Evolutionary conservation across 2,113 vertebrate genomes (phyloP).

Genomic region (Eidolon helvum): DNA sequence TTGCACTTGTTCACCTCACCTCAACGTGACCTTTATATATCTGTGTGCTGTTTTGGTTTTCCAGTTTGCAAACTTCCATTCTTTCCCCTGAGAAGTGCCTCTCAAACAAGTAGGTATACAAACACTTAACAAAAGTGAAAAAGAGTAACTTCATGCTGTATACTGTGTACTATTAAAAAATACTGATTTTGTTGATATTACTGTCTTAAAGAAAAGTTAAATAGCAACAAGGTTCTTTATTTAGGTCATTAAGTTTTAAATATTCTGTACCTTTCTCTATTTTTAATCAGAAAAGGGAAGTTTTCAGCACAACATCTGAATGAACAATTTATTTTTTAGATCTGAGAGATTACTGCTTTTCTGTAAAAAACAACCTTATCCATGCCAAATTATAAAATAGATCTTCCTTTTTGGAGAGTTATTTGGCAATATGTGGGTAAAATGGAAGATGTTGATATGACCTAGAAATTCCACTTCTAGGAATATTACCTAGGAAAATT

Average conservation of each 20-base stretch:
- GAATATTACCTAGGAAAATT: not conserved
- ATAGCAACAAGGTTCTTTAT: not conserved
- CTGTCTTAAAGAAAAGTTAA: not conserved
- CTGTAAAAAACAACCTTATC: not conserved
- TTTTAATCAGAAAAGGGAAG: not conserved
- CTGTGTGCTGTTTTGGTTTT: not conserved
- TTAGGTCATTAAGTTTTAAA: not conserved
- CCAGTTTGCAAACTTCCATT: not conserved
- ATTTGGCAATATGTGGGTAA: not conserved
- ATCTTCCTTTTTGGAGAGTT: not conserved
- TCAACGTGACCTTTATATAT: not conserved
- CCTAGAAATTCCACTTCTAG: not conserved
- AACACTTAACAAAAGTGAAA: not conserved
- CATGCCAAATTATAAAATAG: not conserved
- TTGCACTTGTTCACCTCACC: not conserved
- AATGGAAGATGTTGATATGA: not conserved
- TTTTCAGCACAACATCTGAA: not conserved
- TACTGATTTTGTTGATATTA: not conserved
- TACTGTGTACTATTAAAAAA: not conserved
- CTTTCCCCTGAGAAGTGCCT: not conserved
- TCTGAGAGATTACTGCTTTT: not conserved
- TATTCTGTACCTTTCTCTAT: not conserved
- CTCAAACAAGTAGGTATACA: not conserved
- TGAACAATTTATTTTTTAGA: not conserved
- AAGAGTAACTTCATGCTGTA: not conserved